Base-by-base conservation (phyloP, 2,888 invertebrate genomes). In the Hemaris fuciformis region DNA sequence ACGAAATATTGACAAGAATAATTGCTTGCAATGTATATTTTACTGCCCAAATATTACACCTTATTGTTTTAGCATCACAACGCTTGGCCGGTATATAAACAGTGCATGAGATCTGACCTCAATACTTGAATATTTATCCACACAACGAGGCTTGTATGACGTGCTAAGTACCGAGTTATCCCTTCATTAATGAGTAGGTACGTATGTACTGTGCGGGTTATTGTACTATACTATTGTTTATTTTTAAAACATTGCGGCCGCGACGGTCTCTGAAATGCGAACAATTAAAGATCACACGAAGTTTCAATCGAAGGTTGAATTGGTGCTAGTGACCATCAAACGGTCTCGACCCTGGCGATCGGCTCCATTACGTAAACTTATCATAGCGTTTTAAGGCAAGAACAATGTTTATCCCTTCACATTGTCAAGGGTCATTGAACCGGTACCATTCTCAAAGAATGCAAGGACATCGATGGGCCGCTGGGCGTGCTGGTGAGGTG, bases 341-440 rank as follows among this genome's bases (percentile, higher is more conserved):
- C 71, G 75, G 68, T 78, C 74, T 79, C 81, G 85, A 81, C 84
- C 83, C 81, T 85, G 80, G 79, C 75, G 80, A 71, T 76, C 78
- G 72, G 75, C 71, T 76, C 76, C 78, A 80, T 87, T 88, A 88
- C 86, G 87, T 88, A 85, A 84, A 87, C 77, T 65, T 63, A 77
- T 83, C 83, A 72, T 80, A 83, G 82, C 85, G 83, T 80, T 38
- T 79, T 72, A 80, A 79, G 74, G 77, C 79, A 78, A 80, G 81
- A 80, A 73, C 79, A 72, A 71, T 66, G 69, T 68, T 83, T 77
- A 85, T 87, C 87, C 88, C 85, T 87, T 89, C 86, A 89, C 89
- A 88, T 88, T 88, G 84, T 83, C 84, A 84, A 81, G 81, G 87
- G 87, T 89, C 83, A 81, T 81, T 87, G 89, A 89, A 87, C 90